Evolutionary conservation across 1,140 invertebrate species (phyloP).

Genomic region (Drosophila kikkawai): DNA sequence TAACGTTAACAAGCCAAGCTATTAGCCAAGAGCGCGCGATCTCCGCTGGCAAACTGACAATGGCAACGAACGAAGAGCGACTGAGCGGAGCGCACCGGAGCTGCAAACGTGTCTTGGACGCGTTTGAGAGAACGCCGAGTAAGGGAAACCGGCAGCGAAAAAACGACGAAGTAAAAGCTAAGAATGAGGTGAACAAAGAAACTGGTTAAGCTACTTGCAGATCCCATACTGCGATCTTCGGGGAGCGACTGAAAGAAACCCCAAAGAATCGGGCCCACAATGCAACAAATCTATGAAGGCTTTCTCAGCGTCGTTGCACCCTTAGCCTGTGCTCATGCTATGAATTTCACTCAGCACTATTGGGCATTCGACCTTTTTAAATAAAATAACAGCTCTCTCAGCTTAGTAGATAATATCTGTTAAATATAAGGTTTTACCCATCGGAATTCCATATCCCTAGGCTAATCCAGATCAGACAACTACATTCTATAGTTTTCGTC

Average conservation of each 20-base stretch:
- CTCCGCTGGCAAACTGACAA: constrained; percentile 52
- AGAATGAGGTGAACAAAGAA: constrained; percentile 58
- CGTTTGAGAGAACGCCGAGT: constrained; percentile 30
- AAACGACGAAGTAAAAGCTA: constrained; percentile 57
- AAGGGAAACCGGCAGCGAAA: constrained; percentile 8
- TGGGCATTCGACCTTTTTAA: too few species aligned
- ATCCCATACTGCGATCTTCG: background rate
- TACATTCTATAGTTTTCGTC: too few species aligned
- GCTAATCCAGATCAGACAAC: too few species aligned
- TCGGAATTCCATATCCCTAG: too few species aligned
- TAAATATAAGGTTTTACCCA: too few species aligned
- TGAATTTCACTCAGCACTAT: background rate
- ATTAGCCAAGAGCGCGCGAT: constrained; percentile 46
- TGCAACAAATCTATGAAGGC: background rate
- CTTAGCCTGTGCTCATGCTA: background rate
- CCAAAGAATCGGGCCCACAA: background rate
- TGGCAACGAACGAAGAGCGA: constrained; percentile 66
- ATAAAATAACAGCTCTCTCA: too few species aligned
- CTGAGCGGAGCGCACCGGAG: constrained; percentile 65
- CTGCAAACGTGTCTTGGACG: constrained; percentile 73
- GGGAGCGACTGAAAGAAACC: background rate
- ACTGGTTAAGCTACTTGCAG: constrained; percentile 56
- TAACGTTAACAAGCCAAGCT: constrained; percentile 18
- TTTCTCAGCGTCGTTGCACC: background rate
- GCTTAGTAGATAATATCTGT: too few species aligned